Evolutionary conservation across 1,140 invertebrate species (phyloP).

Genomic region (Diachasma alloeum): DNA sequence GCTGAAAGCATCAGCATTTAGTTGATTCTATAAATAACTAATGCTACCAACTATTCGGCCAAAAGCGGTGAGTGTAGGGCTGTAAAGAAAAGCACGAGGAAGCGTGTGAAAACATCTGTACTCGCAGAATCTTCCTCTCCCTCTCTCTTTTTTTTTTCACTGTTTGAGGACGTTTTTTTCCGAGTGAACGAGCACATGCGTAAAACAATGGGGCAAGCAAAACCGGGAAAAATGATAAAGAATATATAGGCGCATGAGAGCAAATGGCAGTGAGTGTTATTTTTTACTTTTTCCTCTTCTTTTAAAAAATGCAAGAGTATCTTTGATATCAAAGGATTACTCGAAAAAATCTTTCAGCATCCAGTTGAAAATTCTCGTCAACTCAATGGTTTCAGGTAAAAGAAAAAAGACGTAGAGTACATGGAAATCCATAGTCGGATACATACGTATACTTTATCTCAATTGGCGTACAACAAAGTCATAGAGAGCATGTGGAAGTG

Average conservation of each 20-base stretch:
- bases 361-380: background rate
- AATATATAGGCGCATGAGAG: background rate
- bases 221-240: background rate
- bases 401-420: background rate
- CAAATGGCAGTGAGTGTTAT: background rate
- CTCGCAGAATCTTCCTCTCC: background rate
- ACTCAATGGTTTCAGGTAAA: background rate
- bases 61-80: background rate
- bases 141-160: background rate
- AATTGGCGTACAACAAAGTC: slow-evolving; percentile 1
- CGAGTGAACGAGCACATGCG: background rate
- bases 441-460: background rate
- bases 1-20: background rate
- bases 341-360: background rate
- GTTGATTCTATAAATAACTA: background rate
- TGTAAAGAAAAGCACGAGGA: background rate
- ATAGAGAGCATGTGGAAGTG: slow-evolving; percentile 18
- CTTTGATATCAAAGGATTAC: background rate
- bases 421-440: background rate
- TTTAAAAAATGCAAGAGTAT: background rate
- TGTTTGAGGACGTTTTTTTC: background rate
- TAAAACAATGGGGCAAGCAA: background rate
- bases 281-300: background rate
- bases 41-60: background rate
- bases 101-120: background rate